Evolutionary conservation across 2,113 vertebrate genomes (phyloP).

Genomic region (Centropristis striata): DNA sequence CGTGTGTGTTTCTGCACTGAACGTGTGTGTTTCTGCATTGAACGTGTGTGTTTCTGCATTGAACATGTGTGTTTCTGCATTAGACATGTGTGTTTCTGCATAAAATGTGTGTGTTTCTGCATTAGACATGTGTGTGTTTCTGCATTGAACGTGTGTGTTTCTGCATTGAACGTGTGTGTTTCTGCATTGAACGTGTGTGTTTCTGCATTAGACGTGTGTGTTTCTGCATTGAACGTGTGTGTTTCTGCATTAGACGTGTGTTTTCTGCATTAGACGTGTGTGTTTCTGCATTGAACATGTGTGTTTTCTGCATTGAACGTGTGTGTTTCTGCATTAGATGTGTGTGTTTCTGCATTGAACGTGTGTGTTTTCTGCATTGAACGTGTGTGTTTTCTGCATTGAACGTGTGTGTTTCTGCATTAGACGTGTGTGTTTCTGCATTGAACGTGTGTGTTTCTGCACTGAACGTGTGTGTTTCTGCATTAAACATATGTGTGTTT

Average conservation of each 20-base stretch:
- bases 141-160: slow-evolving; percentile 16
- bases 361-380: too few relatives aligned
- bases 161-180: neutral
- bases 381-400: slow-evolving; percentile 6
- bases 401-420: too few relatives aligned
- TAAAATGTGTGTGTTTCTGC: slow-evolving; percentile 22
- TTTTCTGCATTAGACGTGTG: neutral
- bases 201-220: neutral
- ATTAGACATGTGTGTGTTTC: neutral
- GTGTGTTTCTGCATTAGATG: neutral
- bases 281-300: slow-evolving; percentile 5
- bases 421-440: slow-evolving; percentile 9
- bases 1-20: too few relatives aligned
- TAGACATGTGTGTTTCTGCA: neutral
- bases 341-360: slow-evolving; percentile 9
- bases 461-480: slow-evolving; percentile 12
- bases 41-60: too few relatives aligned
- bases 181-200: slow-evolving; percentile 7
- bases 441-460: neutral
- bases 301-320: too few relatives aligned
- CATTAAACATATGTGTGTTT: neutral
- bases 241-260: neutral
- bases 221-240: neutral
- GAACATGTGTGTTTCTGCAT: slow-evolving; percentile 5
- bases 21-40: slow-evolving; percentile 5